Evolutionary conservation across 2,888 invertebrate species (phyloP), one percentile per base, ranked within the genome.

Genomic region (Acanthosoma haemorrhoidale): DNA sequence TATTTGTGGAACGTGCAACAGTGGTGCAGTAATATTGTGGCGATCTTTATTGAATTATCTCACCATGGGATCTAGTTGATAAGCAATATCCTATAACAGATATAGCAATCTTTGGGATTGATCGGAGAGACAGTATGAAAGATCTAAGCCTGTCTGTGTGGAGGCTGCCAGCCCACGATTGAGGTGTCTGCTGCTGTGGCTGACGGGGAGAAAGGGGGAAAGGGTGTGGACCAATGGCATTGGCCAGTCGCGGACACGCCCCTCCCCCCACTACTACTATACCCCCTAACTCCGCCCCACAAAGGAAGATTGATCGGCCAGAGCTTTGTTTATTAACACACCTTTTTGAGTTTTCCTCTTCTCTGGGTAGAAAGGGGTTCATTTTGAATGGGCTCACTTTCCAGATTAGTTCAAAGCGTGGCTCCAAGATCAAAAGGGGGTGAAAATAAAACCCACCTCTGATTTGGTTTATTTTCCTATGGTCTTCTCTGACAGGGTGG

Each of bases 321-420:
- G 15, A 25, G 38, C 64, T 64, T 64, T 64, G 64, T 64, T 64
- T 64, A 64, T 64, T 64, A 64, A 64, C 64, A 64, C 64, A 64
- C 64, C 64, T 64, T 64, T 64, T 64, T 39, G 64, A 64, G 64
- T 64, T 41, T 64, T 64, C 64, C 64, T 64, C 64, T 64, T 16
- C 34, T 31, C 38, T 25, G 29, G 51, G 41, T 34, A 64, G 64
- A 64, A 39, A 64, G 64, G 39, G 41, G 39, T 64, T 41, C 41
- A 15, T 6, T 64, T 64, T 64, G 64, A 64, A 64, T 64, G 31
- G 64, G 25, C 16, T 41, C 64, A 21, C 61, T 32, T 61, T 13
- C 21, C 36, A 64, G 64, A 64, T 64, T 64, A 64, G 39, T 64
- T 29, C 4, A 8, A 41, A 41, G 41, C 38, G 21, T 31, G 18